Evolutionary conservation across 2,888 invertebrate genomes (phyloP), one percentile per base, ranked within the genome.

Genomic region (Corythucha ciliata): DNA sequence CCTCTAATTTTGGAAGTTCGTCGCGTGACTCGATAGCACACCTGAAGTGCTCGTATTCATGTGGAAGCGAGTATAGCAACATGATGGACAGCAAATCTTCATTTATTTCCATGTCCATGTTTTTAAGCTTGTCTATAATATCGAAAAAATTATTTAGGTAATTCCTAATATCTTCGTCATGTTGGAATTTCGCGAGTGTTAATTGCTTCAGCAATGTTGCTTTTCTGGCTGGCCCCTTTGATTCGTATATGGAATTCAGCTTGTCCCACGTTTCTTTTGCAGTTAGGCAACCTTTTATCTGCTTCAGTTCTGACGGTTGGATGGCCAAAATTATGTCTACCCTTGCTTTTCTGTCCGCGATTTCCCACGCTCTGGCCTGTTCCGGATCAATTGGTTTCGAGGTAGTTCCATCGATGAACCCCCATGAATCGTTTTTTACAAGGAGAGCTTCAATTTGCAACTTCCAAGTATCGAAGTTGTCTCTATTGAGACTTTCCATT

Each of bases 41-140:
- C 24, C 44, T 14, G 21, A 44, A 44, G 18, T 25, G 14, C 10
- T 44, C 44, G 25, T 3, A 37, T 14, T 29, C 16, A 2, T 20
- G 26, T 14, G 26, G 29, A 4, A 44, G 18, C 7, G 27, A 29
- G 10, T 44, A 36, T 12, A 44, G 18, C 7, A 44, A 29, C 44
- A 44, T 44, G 3, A 44, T 3, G 5, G 44, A 14, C n/a, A 36
- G 32, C 2, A 44, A 4, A 10, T 44, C 32, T 18, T 27, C 6
- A n/a, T 44, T 24, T 4, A 44, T 27, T 5, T 5, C 4, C 7
- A 44, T 14, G 6, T 44, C 44, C 34, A 36, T 37, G 12, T 44
- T 18, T 27, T 27, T 21, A 44, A 44, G 29, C 27, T 44, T 32
- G n/a, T 27, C 27, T 7, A 44, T 27, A 21, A 44, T 27, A 22